phyloP scores from a whole-genome alignment of 2,888 invertebrate genomes.

The Didymodactylos carnosus region DNA sequence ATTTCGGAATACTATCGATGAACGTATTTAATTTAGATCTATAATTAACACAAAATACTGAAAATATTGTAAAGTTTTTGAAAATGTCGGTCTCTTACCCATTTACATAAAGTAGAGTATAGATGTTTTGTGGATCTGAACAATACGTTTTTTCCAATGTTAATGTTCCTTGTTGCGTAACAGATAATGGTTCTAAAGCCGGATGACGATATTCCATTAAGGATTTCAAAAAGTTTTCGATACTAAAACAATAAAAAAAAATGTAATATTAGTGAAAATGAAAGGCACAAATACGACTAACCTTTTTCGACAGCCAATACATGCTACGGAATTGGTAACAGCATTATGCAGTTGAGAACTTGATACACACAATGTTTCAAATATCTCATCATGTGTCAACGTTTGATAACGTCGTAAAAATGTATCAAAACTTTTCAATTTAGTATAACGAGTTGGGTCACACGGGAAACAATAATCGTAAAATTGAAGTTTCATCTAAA shows the following conservation, averaged over 20 bases:
- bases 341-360: neutral
- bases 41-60: too few species aligned
- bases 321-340: neutral
- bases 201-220: slow-evolving; percentile 62
- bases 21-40: slow-evolving; percentile 20
- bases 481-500: slow-evolving; percentile 1
- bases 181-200: slow-evolving; percentile 63
- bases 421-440: neutral
- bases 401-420: neutral
- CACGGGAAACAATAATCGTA: neutral
- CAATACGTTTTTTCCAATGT: slow-evolving; percentile 60
- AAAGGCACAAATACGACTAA: neutral
- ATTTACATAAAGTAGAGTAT: slow-evolving; percentile 64
- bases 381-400: neutral
- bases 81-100: too few species aligned
- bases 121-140: slow-evolving; percentile 56
- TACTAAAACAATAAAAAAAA: slow-evolving; percentile 48
- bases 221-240: slow-evolving; percentile 67
- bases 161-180: slow-evolving; percentile 54
- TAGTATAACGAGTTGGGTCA: neutral
- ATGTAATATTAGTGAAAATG: neutral
- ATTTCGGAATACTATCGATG: slow-evolving; percentile 35
- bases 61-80: too few species aligned
- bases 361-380: neutral
- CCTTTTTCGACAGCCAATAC: neutral